Evolutionary conservation across 2,888 invertebrate species (phyloP), one percentile per base, ranked within the genome.

Genomic region (Heliconius sara): DNA sequence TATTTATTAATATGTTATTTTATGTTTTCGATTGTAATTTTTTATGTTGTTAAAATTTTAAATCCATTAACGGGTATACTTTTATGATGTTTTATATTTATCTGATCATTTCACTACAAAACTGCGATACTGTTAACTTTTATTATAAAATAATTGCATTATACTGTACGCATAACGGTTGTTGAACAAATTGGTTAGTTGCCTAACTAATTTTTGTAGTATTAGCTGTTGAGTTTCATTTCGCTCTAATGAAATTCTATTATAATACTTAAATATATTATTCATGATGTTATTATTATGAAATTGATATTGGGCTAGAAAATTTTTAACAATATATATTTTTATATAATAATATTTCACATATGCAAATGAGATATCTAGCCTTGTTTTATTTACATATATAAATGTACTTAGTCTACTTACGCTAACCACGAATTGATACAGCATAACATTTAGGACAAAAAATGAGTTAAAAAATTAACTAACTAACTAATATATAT

Each of bases 101-200:
- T 39, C 13, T 73, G 73, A 60, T 73, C n/a, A 65, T 75, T 75
- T 43, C 63, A 27, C 39, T 77, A 25, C 71, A 67, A 34, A 66
- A 57, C 47, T 57, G 73, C 57, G 52, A 67, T 52, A 80, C 75
- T 72, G 65, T 72, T 76, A 71, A 30, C 39, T 79, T 79, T 76
- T 75, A 52, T 79, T 71, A 75, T 30, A 57, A 72, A 80, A 76
- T 80, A 76, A 80, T 78, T 78, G 57, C 78, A 76, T 27, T 65
- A 72, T 30, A 65, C 47, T 72, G 72, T 75, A 71, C 78, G 70
- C 70, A 75, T 78, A 70, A 78, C 78, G 78, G 80, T 71, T 52
- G 52, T 47, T 80, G 70, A 78, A 65, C 78, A 78, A 75, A 75
- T 75, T 71, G 74, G 78, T 73, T 78, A 77, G 77, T 77, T 79